phyloP scores from a whole-genome alignment of 2,888 invertebrate species.

The Sceliomorpha sp. region DNA sequence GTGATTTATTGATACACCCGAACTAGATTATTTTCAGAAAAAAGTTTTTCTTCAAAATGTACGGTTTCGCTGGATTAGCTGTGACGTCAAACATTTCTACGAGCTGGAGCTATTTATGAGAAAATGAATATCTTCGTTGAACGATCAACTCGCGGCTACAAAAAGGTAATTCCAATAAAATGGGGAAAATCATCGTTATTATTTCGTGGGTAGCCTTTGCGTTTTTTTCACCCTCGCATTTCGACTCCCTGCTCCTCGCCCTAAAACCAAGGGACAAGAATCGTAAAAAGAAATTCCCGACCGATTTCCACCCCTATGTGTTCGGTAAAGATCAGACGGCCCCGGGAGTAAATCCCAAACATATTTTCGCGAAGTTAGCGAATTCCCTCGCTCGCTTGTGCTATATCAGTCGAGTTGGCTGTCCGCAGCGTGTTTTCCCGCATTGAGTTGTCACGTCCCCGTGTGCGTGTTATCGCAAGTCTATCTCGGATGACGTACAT shows the following conservation, averaged over 20 bases:
- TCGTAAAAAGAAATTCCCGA: constrained; percentile 72
- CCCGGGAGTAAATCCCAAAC: constrained; percentile 70
- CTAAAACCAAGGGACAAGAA: constrained; percentile 57
- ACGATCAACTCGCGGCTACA: too few species aligned
- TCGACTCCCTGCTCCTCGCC: constrained; percentile 14
- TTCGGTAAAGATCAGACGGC: constrained; percentile 57
- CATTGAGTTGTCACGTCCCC: constrained; percentile 54
- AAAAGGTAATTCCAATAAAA: too few species aligned
- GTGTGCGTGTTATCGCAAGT: constrained; percentile 61
- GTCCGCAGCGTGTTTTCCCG: constrained; percentile 61
- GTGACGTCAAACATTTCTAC: too few species aligned
- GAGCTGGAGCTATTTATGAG: too few species aligned
- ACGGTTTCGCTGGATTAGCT: too few species aligned
- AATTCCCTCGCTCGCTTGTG: constrained; percentile 67
- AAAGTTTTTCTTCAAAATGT: too few species aligned
- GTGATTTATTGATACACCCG: too few species aligned
- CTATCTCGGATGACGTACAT: constrained; percentile 55
- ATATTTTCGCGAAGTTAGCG: constrained; percentile 78
- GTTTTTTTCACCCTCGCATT: constrained; percentile 12
- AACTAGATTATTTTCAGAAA: too few species aligned
- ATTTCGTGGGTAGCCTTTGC: constrained; percentile 34
- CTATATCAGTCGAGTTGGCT: constrained; percentile 58
- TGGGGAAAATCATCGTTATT: constrained; percentile 42
- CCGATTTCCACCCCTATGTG: constrained; percentile 60
- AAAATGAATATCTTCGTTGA: too few species aligned